Base-by-base conservation (phyloP, 2,113 vertebrate genomes). In the Axis porcinus region DNA sequence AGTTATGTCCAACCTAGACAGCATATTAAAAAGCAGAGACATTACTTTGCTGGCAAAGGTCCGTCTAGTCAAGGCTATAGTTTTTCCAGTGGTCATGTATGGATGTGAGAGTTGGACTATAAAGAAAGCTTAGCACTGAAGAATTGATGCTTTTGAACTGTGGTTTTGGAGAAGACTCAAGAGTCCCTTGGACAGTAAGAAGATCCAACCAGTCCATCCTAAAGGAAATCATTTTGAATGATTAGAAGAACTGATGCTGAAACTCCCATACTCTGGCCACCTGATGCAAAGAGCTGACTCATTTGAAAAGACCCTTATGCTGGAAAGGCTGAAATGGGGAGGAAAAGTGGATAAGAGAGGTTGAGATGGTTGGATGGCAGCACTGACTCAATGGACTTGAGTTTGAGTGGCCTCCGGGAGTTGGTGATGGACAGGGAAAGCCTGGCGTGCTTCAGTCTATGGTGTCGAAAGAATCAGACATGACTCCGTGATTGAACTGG, bases 401-500 rank as follows among this genome's bases (percentile, higher is more conserved):
- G 19, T 70, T 40, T 70, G n/a, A 70, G 67, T 70, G 67, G 67
- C n/a, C 67, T 70, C 67, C 0, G 0, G 2, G 10, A 70, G 19
- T 12, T 70, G 67, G 5, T 70, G n/a, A 70, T 70, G 1, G 67
- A 70, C 67, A 70, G 10, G 19, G 67, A 70, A 70, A 23, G 5
- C 67, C n/a, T 70, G 67, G 2, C n/a, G 40, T 36, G 10, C 19
- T 70, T 70, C 19, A 70, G 17, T 40, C n/a, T 40, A 23, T 70
- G n/a, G n/a, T 10, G 11, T 70, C 2, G 19, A 70, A 70, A 40
- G 67, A 70, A n/a, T 40, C 36, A 10, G 67, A 23, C 67, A 70
- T 0, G 5, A 70, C n/a, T 40, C 2, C 11, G 2, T 70, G 9
- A 36, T 70, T 70, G 67, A 70, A 70, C n/a, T 23, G n/a, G 21